Base-by-base conservation (phyloP, 2,888 invertebrate genomes). In the Anodontia alba region DNA sequence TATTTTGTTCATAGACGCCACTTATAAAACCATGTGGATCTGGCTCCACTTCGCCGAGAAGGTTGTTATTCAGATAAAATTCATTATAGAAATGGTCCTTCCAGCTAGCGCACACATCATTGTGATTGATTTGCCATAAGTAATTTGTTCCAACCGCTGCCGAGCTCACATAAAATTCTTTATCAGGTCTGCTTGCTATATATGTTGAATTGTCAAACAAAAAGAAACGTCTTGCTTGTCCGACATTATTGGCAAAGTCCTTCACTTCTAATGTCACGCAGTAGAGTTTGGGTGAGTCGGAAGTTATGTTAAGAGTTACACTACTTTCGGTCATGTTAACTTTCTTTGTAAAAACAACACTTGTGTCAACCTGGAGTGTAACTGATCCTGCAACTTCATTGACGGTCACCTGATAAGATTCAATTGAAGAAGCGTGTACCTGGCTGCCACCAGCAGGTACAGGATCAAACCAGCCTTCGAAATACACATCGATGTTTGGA, bases 381-480 rank as follows among this genome's bases (percentile, higher is more conserved):
- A 67, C 49, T 8, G 71, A 26, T n/a, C 70, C 76, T 10, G 51
- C 23, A 7, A 75, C 75, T 12, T 80, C 80, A 42, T 76, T 67
- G 7, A 84, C 57, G 12, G 46, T 70, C 10, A 88, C 70, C 38
- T 57, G 46, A 69, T 81, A 87, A 0, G n/a, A 26, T 38, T 81
- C 77, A 0, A 89, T 81, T 0, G 73, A 76, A 20, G 87, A 89
- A 12, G 87, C 86, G 31, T 81, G 83, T 12, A 68, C 42, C 0
- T 46, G 12, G 0, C 29, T 72, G 23, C 82, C 83, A 7, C 66
- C 67, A 0, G 31, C 2, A 17, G 86, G 88, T 42, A 79, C 80
- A 1, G 86, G 84, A 54, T 89, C 89, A 2, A 23, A 20, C 86
- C 88, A 89, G 2, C 86, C 87, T 2, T 43, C 26, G n/a, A 86